Conservation (phyloP, 2,888 invertebrate species). For the Listrodromus nycthemerus region DNA sequence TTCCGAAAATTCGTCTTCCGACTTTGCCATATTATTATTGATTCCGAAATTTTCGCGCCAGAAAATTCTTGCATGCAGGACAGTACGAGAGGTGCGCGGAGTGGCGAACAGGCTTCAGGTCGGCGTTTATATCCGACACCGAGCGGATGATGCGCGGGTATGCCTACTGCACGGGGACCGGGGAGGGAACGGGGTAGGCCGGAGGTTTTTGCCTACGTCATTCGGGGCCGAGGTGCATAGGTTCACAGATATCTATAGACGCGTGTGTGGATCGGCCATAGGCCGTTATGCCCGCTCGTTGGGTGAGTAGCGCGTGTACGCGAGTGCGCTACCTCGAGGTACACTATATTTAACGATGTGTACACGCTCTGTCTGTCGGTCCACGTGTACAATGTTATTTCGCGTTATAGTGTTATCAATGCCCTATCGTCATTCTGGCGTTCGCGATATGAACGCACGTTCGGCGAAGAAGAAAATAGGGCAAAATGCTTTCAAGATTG, state of each 20-base stretch:
- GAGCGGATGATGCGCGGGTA: conserved; percentile 40
- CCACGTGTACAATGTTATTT: conserved; percentile 58
- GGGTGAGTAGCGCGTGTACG: conserved; percentile 47
- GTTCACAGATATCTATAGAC: conserved; percentile 13
- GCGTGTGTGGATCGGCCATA: not conserved
- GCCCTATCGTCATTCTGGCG: conserved; percentile 37
- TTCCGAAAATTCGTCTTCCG: too few species aligned
- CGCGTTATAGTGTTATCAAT: conserved; percentile 34
- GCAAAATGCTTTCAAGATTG: not conserved
- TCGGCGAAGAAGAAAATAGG: not conserved
- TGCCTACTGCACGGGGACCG: conserved; percentile 32
- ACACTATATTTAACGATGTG: conserved; percentile 55
- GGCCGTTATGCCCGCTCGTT: conserved; percentile 17
- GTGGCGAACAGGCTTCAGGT: conserved; percentile 19
- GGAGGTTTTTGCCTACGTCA: conserved; percentile 65
- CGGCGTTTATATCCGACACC: conserved; percentile 6
- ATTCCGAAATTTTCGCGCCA: not conserved
- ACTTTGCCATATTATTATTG: too few species aligned
- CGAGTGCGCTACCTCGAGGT: conserved; percentile 45
- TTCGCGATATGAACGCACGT: conserved; percentile 4
- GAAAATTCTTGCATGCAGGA: not conserved
- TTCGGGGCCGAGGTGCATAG: conserved; percentile 48
- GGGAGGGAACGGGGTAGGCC: conserved; percentile 54
- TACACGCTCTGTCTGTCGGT: conserved; percentile 56
- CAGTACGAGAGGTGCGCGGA: conserved; percentile 50